Evolutionary conservation across 2,888 invertebrate species (phyloP).

Genomic region (Rhamphomyia laevipes): DNA sequence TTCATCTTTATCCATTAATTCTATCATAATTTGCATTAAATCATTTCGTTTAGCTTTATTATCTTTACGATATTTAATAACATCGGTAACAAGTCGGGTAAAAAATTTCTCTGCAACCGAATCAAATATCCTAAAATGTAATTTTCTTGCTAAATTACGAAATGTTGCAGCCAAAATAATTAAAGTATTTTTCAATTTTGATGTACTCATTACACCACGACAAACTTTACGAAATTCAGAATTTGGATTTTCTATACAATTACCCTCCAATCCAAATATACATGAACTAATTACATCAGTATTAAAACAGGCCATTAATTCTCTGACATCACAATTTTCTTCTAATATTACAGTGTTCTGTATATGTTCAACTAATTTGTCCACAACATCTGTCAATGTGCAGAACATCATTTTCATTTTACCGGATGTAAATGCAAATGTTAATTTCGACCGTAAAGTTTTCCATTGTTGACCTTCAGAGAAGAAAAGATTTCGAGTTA

Average conservation of each 20-base stretch:
- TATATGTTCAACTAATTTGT: slow-evolving; percentile 10
- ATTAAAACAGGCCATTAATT: slow-evolving; percentile 12
- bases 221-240: slow-evolving; percentile 21
- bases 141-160: slow-evolving; percentile 1
- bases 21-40: slow-evolving; percentile 14
- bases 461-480: slow-evolving; percentile 15
- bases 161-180: slow-evolving; percentile 6
- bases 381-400: slow-evolving; percentile 12
- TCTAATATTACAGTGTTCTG: neutral
- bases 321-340: slow-evolving; percentile 11
- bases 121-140: slow-evolving; percentile 9
- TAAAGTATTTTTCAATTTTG: slow-evolving; percentile 4
- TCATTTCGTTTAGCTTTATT: slow-evolving; percentile 15
- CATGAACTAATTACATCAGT: slow-evolving; percentile 21
- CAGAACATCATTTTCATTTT: slow-evolving; percentile 16
- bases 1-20: slow-evolving; percentile 8
- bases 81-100: slow-evolving; percentile 10
- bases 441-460: slow-evolving; percentile 11
- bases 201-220: slow-evolving; percentile 8
- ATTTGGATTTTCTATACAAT: slow-evolving; percentile 24
- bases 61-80: slow-evolving; percentile 11
- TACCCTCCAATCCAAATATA: slow-evolving; percentile 32
- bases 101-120: slow-evolving; percentile 10
- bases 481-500: slow-evolving; percentile 14
- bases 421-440: slow-evolving; percentile 15